Conservation (phyloP, 2,888 invertebrate species). For the Eupithecia centaureata region DNA sequence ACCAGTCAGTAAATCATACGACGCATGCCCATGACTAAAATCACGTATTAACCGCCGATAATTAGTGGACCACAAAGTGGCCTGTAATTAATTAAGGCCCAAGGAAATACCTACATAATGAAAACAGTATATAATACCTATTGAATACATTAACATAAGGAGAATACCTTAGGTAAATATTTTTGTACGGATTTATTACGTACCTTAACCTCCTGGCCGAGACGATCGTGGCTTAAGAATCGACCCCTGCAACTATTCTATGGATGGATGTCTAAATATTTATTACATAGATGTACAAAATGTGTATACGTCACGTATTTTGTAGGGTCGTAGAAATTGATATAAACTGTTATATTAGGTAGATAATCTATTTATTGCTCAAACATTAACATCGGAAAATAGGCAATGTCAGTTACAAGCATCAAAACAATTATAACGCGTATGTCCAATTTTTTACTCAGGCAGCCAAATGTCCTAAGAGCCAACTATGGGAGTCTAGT, state of each 20-base stretch:
- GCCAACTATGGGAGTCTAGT: background rate
- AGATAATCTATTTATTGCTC: no score
- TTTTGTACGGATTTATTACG: background rate
- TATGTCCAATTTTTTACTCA: no score
- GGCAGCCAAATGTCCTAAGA: background rate
- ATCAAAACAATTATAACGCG: no score
- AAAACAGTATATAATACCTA: background rate
- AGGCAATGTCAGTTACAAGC: no score
- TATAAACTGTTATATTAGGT: no score
- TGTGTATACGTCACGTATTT: no score
- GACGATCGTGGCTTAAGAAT: background rate
- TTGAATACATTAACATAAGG: background rate
- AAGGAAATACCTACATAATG: slow-evolving; percentile 7
- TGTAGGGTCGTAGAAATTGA: no score
- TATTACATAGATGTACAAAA: no score
- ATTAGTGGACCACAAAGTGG: slow-evolving; percentile 26
- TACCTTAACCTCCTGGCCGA: background rate
- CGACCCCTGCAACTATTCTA: background rate
- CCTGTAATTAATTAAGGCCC: slow-evolving; percentile 13
- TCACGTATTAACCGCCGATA: slow-evolving; percentile 25
- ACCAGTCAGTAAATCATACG: slow-evolving; percentile 18
- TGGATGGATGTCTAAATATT: no score
- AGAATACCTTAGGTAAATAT: no score
- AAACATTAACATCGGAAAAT: no score
- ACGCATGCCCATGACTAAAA: slow-evolving; percentile 24